phyloP scores from a whole-genome alignment of 2,113 vertebrate species.

The Nibea coibor region DNA sequence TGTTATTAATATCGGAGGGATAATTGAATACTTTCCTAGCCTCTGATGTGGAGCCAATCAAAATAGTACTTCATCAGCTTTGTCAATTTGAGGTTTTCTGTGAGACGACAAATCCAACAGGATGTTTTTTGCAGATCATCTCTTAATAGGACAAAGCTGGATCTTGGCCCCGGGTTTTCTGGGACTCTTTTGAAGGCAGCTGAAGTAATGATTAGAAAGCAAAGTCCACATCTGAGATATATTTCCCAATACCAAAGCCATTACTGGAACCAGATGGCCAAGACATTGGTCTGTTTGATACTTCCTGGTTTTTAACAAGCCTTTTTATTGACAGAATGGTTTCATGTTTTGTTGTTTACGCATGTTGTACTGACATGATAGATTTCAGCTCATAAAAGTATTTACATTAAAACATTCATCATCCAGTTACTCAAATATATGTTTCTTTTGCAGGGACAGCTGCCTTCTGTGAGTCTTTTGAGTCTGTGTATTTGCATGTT shows the following conservation, averaged over 20 bases:
- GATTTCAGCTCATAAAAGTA: conserved; percentile 37
- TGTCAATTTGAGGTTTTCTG: conserved; percentile 43
- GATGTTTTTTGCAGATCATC: conserved; percentile 65
- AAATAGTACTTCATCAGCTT: conserved; percentile 49
- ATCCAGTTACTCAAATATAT: conserved; percentile 7
- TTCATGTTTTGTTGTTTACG: conserved; percentile 65
- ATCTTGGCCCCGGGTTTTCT: conserved; percentile 44
- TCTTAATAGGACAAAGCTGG: conserved; percentile 71
- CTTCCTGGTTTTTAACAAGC: conserved; percentile 72
- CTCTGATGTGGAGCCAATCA: conserved; percentile 31
- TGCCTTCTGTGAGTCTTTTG: conserved; percentile 14
- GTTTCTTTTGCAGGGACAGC: conserved; percentile 17
- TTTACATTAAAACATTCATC: conserved; percentile 40
- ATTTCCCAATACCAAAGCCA: conserved; percentile 72
- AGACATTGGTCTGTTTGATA: conserved; percentile 64
- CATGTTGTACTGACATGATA: conserved; percentile 57
- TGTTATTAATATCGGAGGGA: conserved; percentile 9
- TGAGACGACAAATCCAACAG: conserved; percentile 33
- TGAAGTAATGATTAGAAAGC: conserved; percentile 76
- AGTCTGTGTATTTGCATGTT: conserved; percentile 13
- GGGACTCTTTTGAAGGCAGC: conserved; percentile 71
- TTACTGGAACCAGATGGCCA: conserved; percentile 80
- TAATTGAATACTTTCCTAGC: conserved; percentile 15
- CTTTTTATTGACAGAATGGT: conserved; percentile 66
- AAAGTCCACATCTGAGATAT: conserved; percentile 80